These are phyloP conservation scores for Catharus fuscescens DNA, from an alignment of 2,113 vertebrate genomes.

Conservation along the genomic window DNA sequence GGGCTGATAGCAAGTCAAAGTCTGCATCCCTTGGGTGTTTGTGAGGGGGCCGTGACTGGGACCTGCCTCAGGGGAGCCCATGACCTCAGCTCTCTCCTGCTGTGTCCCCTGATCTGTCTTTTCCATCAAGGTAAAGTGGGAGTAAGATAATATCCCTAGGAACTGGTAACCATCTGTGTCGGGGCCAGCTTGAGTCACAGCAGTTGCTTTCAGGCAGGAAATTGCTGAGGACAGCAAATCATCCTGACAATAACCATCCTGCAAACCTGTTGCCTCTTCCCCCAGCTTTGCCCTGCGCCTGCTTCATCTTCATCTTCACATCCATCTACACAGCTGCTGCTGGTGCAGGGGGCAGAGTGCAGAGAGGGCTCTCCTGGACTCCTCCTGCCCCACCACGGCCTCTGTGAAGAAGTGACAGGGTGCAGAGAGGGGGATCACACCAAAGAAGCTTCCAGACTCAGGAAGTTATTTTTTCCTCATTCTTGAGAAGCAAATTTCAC, in stretches of 20 bases:
- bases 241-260: not conserved
- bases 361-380: not conserved
- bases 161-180: constrained; percentile 11
- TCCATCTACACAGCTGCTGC: rapidly evolving
- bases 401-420: not conserved
- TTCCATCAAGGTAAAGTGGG: not conserved
- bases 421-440: not conserved
- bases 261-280: constrained; percentile 13
- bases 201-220: not conserved
- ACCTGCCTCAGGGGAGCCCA: not conserved
- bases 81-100: not conserved
- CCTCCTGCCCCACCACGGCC: not conserved
- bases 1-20: rapidly evolving
- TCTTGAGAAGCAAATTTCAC: not conserved
- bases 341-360: not conserved
- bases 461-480: not conserved
- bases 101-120: not conserved
- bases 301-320: rapidly evolving
- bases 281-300: rapidly evolving
- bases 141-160: not conserved
- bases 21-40: not conserved
- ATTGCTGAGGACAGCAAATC: constrained; percentile 45
- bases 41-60: not conserved
- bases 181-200: constrained; percentile 20
- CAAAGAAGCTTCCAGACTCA: not conserved